phyloP scores from a whole-genome alignment of 2,888 invertebrate species.

The Limnephilus lunatus region DNA sequence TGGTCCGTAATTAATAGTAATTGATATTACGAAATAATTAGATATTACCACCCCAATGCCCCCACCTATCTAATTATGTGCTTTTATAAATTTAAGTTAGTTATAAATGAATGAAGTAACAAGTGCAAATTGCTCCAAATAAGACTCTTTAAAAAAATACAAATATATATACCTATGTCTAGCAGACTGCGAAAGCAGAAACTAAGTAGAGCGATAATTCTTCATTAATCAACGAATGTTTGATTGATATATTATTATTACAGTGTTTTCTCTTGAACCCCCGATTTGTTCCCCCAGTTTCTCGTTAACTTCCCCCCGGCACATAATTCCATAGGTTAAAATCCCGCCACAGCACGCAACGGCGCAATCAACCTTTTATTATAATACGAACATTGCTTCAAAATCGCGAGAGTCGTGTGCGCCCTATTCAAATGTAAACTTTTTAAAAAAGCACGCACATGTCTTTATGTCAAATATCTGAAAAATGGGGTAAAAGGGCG shows the following conservation, averaged over 20 bases:
- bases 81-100: too few species aligned
- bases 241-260: background rate
- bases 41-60: too few species aligned
- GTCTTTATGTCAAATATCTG: background rate
- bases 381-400: slow-evolving; percentile 54
- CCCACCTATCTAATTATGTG: too few species aligned
- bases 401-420: slow-evolving; percentile 34
- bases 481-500: background rate
- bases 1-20: too few species aligned
- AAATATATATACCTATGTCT: background rate
- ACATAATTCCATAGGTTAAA: background rate
- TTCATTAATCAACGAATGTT: background rate
- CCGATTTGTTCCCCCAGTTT: background rate
- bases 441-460: slow-evolving; percentile 28
- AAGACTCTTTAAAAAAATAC: too few species aligned
- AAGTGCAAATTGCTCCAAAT: too few species aligned
- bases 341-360: slow-evolving; percentile 46
- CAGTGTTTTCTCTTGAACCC: background rate
- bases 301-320: background rate
- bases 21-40: too few species aligned
- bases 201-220: background rate
- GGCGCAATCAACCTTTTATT: slow-evolving; percentile 40
- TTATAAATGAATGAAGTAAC: too few species aligned
- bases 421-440: background rate
- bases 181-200: background rate